Evolutionary conservation across 2,888 invertebrate species (phyloP).

Genomic region (Amphipoea oculea): DNA sequence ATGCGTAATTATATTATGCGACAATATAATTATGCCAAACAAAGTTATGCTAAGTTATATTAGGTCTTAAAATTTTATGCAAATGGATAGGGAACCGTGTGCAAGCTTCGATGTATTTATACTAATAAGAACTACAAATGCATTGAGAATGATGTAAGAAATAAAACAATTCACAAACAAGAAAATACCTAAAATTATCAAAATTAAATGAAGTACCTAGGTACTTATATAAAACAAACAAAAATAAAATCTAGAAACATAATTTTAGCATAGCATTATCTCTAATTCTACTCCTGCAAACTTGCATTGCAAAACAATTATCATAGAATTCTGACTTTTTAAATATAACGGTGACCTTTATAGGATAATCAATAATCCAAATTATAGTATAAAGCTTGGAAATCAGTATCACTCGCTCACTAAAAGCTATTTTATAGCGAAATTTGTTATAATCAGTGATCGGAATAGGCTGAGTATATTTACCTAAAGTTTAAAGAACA

Average conservation of each 20-base stretch:
- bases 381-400: slow-evolving; percentile 8
- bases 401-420: not conserved
- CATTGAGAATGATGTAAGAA: slow-evolving; percentile 20
- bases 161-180: slow-evolving; percentile 6
- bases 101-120: slow-evolving; percentile 14
- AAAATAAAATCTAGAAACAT: slow-evolving; percentile 48
- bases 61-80: too few relatives aligned
- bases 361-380: not conserved
- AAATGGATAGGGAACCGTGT: too few relatives aligned
- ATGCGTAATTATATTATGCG: too few relatives aligned
- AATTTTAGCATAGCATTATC: slow-evolving; percentile 23
- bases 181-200: not conserved
- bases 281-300: slow-evolving; percentile 10
- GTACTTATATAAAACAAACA: slow-evolving; percentile 16
- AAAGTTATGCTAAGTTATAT: too few relatives aligned
- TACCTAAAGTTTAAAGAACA: too few relatives aligned
- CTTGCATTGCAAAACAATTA: not conserved
- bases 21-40: too few relatives aligned
- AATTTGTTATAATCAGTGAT: not conserved
- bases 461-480: too few relatives aligned
- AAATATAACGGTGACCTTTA: not conserved
- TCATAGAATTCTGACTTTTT: not conserved
- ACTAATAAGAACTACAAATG: slow-evolving; percentile 3
- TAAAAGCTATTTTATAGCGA: not conserved
- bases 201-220: too few relatives aligned